phyloP scores from a whole-genome alignment of 2,888 invertebrate genomes.

The Cremastinae sp. region DNA sequence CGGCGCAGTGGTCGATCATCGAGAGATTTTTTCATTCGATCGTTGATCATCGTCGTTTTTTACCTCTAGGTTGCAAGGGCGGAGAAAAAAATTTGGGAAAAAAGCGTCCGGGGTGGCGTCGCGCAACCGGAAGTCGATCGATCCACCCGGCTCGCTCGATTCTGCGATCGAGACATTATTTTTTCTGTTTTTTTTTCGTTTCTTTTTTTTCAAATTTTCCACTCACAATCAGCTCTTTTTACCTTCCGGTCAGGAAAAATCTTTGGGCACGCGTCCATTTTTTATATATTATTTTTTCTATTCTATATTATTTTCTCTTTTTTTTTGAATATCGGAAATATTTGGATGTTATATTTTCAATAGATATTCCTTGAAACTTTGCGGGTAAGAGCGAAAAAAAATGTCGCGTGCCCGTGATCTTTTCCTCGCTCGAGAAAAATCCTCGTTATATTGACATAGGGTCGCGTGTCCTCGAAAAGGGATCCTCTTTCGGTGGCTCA shows the following conservation, averaged over 20 bases:
- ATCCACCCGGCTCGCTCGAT: constrained; percentile 49
- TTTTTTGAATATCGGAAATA: constrained; percentile 13
- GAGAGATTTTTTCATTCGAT: constrained; percentile 54
- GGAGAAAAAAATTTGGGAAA: constrained; percentile 41
- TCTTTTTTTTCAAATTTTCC: constrained; percentile 27
- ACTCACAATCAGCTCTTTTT: constrained; percentile 19
- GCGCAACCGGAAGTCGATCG: constrained; percentile 61
- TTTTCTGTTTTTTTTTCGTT: constrained; percentile 7
- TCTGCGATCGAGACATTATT: constrained; percentile 32
- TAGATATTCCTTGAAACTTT: background rate
- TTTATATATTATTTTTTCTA: constrained; percentile 22
- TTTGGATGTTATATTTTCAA: background rate
- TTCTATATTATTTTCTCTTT: constrained; percentile 3
- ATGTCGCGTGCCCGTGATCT: background rate
- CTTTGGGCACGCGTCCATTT: constrained; percentile 36
- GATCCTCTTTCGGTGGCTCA: too few relatives aligned
- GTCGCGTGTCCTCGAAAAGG: constrained; percentile 17
- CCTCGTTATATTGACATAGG: constrained; percentile 2
- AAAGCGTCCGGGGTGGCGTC: constrained; percentile 53
- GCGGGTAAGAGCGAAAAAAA: background rate
- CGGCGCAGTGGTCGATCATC: constrained; percentile 27
- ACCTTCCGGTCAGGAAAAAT: constrained; percentile 49
- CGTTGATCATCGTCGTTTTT: too few relatives aligned
- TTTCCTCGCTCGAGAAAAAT: background rate
- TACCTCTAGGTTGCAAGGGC: constrained; percentile 30